Evolutionary conservation across 1,140 invertebrate species (phyloP).

Genomic region (Pseudomyrmex cubaensis): DNA sequence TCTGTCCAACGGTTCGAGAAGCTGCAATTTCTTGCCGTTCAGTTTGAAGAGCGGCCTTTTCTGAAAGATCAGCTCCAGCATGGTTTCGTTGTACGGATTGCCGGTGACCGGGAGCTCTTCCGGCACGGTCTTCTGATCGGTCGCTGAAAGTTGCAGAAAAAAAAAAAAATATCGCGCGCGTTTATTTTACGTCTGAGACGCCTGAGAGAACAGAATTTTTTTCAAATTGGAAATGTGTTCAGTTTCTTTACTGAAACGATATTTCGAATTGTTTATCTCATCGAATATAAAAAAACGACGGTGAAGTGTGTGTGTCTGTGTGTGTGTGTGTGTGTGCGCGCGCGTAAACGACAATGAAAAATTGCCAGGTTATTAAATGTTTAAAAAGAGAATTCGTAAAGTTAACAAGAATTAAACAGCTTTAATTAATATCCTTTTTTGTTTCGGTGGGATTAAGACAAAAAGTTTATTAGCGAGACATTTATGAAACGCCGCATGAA

Average conservation of each 20-base stretch:
- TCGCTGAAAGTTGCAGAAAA: constrained; percentile 86
- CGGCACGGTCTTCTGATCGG: constrained; percentile 92
- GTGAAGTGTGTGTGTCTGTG: no score
- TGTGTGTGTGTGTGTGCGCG: no score
- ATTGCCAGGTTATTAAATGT: no score
- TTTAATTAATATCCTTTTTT: neutral
- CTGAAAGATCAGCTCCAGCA: constrained; percentile 91
- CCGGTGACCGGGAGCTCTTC: constrained; percentile 92
- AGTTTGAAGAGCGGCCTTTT: constrained; percentile 92
- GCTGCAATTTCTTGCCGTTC: constrained; percentile 92
- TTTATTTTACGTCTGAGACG: constrained; percentile 18
- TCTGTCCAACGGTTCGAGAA: constrained; percentile 93
- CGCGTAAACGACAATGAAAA: no score
- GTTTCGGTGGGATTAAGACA: neutral
- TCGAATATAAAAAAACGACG: no score
- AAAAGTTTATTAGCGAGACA: neutral
- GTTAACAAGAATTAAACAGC: no score
- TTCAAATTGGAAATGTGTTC: constrained; percentile 26
- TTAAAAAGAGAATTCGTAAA: no score
- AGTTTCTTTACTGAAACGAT: no score
- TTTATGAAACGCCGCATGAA: neutral
- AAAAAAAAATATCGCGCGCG: neutral
- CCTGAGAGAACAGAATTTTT: constrained; percentile 10
- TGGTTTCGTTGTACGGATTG: constrained; percentile 92
- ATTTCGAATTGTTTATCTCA: no score